Conservation (phyloP, 2,888 invertebrate genomes). For the Poecilobothrus nobilitatus region DNA sequence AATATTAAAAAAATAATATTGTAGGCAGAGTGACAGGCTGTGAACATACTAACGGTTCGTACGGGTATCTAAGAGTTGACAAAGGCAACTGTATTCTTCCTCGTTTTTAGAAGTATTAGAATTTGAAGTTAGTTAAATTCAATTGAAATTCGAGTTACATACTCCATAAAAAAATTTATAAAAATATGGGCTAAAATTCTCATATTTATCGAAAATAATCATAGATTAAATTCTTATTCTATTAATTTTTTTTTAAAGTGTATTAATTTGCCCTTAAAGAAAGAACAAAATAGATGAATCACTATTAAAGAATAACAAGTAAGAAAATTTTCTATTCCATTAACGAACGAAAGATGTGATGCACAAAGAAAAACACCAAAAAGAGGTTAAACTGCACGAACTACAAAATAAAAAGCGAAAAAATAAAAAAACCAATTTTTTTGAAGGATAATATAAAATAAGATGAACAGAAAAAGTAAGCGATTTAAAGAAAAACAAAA, state of each 20-base stretch:
- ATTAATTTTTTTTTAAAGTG: not conserved
- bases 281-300: not conserved
- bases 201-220: too few species aligned
- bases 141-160: too few species aligned
- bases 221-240: too few species aligned
- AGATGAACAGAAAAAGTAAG: not conserved
- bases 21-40: too few species aligned
- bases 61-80: too few species aligned
- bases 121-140: too few species aligned
- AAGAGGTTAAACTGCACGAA: conserved; percentile 1
- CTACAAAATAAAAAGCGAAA: not conserved
- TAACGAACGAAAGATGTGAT: not conserved
- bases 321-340: not conserved
- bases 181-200: too few species aligned
- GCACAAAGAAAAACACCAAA: not conserved
- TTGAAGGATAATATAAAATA: not conserved
- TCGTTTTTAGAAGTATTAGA: too few species aligned
- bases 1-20: too few species aligned
- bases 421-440: not conserved
- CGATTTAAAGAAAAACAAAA: not conserved
- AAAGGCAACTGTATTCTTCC: too few species aligned
- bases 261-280: not conserved
- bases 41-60: too few species aligned
- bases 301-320: not conserved
- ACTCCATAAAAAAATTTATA: too few species aligned